A percentile compares a stretch with the other conserved stretches of the same genome.
These are phyloP conservation scores for Lacerta viridis DNA, from an alignment of 2,797 vertebrate species.

Conservation along the genomic window DNA sequence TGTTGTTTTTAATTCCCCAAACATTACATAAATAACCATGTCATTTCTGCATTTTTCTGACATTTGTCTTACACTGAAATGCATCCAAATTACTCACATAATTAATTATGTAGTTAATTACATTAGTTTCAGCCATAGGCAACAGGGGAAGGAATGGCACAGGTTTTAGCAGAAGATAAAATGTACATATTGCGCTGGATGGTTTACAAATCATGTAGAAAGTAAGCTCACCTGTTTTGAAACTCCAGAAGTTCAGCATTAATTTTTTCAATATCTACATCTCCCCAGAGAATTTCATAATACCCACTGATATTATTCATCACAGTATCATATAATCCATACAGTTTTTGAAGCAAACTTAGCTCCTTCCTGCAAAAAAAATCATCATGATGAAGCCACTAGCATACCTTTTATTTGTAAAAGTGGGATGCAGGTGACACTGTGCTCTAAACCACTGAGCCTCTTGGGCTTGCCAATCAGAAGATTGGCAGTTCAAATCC, in stretches of 20 bases:
- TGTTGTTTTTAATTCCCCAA: too few species aligned
- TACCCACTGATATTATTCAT: slow-evolving; percentile 84
- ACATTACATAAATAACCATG: too few species aligned
- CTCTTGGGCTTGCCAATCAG: too few species aligned
- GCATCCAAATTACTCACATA: too few species aligned
- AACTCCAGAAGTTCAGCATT: slow-evolving; percentile 85
- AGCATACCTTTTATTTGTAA: not conserved
- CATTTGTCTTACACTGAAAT: too few species aligned
- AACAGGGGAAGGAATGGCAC: not conserved
- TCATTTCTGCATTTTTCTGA: too few species aligned
- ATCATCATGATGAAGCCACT: not conserved
- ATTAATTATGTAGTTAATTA: too few species aligned
- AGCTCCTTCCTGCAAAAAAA: slow-evolving; percentile 83
- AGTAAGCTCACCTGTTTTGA: slow-evolving; percentile 81
- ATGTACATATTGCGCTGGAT: not conserved
- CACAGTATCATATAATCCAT: slow-evolving; percentile 87
- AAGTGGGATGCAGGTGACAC: rapidly evolving
- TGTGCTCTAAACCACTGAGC: too few species aligned
- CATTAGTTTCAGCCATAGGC: not conserved
- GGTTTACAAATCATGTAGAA: not conserved
- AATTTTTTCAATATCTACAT: slow-evolving; percentile 87
- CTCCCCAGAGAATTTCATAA: slow-evolving; percentile 84
- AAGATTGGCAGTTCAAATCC: too few species aligned
- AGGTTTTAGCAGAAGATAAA: not conserved
- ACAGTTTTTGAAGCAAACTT: slow-evolving; percentile 87